Base-by-base conservation (phyloP, 1,140 invertebrate species). In the Daktulosphaira vitifoliae region DNA sequence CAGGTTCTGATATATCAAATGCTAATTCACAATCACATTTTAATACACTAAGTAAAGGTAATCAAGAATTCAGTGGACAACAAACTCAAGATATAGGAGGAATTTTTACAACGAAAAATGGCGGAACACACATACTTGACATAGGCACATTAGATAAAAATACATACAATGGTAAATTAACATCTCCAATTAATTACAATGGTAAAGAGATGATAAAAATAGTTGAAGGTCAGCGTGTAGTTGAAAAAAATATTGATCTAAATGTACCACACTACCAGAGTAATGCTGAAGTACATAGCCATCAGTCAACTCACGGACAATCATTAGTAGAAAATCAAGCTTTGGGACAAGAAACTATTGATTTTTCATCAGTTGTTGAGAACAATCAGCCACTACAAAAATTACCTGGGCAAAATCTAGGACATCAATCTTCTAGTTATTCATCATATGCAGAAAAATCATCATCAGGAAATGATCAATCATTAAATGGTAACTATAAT, bases 241-340 rank as follows among this genome's bases (percentile, higher is more conserved):
- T 54, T 22, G 52, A 54, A 54, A 38, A 54, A 39, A 39, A 54
- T 39, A 54, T 54, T 56, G 23, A 56, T 44, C 25, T 56, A 44
- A 42, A 5, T 26, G 6, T 6, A 13, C 9, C 38, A 18, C 37
- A 56, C 25, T 16, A 44, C 3, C 11, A 4, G 23, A 23, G 11
- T 18, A n/a, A 7, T 15, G 5, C 23, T 54, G 20, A 39, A n/a
- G 6, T 23, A 2, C 3, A 39, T 54, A 16, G 0, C 42, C 22
- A 42, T 39, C 2, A 54, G 0, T 15, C 38, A 54, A 54, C 11
- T 1, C 13, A 8, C 6, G 15, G 26, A 3, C 37, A 20, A 20
- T n/a, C 25, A 20, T 46, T n/a, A 25, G 25, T 29, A 39, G n/a
- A 54, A n/a, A 39, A 6, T 54, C 13, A 11, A 25, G 15, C 1